phyloP scores from a whole-genome alignment of 2,888 invertebrate species.

The Drosophila testacea region DNA sequence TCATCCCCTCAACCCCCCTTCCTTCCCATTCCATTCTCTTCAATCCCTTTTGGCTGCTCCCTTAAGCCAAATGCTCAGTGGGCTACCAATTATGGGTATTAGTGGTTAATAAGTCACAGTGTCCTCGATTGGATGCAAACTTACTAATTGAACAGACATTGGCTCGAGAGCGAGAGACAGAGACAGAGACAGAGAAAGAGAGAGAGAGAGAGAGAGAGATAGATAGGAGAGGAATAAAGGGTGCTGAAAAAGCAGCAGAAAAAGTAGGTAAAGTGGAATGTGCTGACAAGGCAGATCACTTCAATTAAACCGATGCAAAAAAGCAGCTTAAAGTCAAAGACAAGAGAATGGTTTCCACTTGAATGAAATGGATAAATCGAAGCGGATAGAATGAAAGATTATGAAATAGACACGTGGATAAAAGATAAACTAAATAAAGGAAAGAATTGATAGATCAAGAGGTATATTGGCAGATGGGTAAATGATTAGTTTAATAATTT shows the following conservation, averaged over 20 bases:
- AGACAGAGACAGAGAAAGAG: neutral
- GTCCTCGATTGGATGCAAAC: slow-evolving; percentile 53
- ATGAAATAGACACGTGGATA: neutral
- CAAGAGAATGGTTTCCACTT: neutral
- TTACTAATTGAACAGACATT: slow-evolving; percentile 47
- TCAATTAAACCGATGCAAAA: slow-evolving; percentile 27
- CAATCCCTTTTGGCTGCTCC: neutral
- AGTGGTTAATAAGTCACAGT: slow-evolving; percentile 61
- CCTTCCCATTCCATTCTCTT: too few species aligned
- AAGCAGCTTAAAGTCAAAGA: slow-evolving; percentile 1
- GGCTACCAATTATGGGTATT: slow-evolving; percentile 56
- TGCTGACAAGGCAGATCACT: slow-evolving; percentile 32
- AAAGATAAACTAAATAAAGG: neutral
- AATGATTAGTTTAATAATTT: too few species aligned
- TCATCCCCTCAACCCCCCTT: neutral
- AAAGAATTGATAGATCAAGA: neutral
- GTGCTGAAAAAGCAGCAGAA: too few species aligned
- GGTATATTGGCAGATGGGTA: neutral
- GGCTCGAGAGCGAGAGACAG: neutral
- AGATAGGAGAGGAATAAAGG: neutral
- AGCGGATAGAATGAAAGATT: too few species aligned
- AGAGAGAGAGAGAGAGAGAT: neutral
- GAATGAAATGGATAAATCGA: slow-evolving; percentile 14
- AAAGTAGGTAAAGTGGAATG: neutral
- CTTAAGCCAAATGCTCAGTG: slow-evolving; percentile 26